Base-by-base conservation (phyloP, 1,140 invertebrate genomes). In the Pseudobourletiella spinata region DNA sequence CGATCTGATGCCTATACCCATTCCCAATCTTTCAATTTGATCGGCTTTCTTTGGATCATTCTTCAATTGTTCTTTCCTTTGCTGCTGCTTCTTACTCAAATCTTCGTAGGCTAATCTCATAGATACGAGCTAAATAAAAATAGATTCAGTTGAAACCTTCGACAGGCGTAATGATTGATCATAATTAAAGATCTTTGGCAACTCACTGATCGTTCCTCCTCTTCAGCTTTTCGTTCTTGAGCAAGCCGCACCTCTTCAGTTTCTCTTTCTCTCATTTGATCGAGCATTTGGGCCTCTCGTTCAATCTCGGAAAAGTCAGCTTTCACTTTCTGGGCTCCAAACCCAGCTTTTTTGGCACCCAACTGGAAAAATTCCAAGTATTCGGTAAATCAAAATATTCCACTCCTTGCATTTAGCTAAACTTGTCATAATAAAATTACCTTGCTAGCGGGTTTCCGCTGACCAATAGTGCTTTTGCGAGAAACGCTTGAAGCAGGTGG, bases 251-350 rank as follows among this genome's bases (percentile, higher is more conserved):
- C 69, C 50, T 71, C 73, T 51, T 74, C 70, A 15, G 69, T 61
- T 73, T 76, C 78, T 75, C 81, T 77, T 72, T 82, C 76, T 72
- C 83, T 85, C 16, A 84, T 76, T 73, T 89, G 84, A 74, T 91
- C 90, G 28, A 84, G 81, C 67, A 89, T 81, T 66, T 86, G 84
- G 0, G 91, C 91, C 72, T 90, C 86, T 70, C 84, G 84, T 77
- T 98, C 95, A 46, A 98, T 85, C 72, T 96, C 94, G n/a, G 87
- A 87, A 76, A 99, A 99, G 76, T 98, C 94, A 15, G 87, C 83
- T 71, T 86, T 91, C 4, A 98, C 89, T 76, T 91, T 91, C 58
- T 93, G 94, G n/a, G 95, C 96, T 58, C 95, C 95, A n/a, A 98
- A 76, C 1, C 92, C 89, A 43, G 82, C 83, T 75, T 90, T 95